phyloP scores from a whole-genome alignment of 2,888 invertebrate species.

The Eilema depressum region DNA sequence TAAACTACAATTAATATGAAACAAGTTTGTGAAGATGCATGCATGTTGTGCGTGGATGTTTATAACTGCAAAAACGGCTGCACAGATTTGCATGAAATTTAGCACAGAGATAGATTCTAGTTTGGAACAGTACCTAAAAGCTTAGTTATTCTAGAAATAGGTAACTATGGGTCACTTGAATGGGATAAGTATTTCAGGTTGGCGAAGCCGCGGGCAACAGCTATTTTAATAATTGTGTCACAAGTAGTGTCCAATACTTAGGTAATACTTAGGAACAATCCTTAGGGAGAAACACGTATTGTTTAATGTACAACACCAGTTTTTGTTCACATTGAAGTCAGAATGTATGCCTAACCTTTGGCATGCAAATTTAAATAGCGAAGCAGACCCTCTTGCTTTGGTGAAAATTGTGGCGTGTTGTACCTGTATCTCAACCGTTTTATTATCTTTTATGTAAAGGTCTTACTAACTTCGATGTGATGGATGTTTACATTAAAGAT shows the following conservation, averaged over 20 bases:
- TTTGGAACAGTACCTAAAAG: not conserved
- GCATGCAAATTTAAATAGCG: conserved; percentile 37
- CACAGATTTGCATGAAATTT: not conserved
- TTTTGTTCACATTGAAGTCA: conserved; percentile 6
- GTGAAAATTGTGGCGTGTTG: conserved; percentile 19
- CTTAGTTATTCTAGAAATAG: not conserved
- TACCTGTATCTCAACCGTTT: not conserved
- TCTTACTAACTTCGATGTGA: not conserved
- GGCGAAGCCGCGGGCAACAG: not conserved
- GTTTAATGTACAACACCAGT: not conserved
- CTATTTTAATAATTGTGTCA: not conserved
- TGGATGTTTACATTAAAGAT: conserved; percentile 5
- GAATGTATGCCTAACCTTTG: conserved; percentile 23
- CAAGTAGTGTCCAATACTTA: not conserved
- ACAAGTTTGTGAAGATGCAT: not conserved
- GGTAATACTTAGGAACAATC: not conserved
- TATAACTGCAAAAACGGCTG: not conserved
- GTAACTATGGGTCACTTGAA: not conserved
- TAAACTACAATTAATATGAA: not conserved
- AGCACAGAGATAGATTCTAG: not conserved
- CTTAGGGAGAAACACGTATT: not conserved
- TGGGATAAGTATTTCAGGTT: too few species aligned
- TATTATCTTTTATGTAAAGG: not conserved
- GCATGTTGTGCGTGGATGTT: not conserved
- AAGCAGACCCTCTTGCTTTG: conserved; percentile 22